These are phyloP conservation scores for Cairina moschata DNA, from an alignment of 2,113 vertebrate species.

Conservation along the genomic window DNA sequence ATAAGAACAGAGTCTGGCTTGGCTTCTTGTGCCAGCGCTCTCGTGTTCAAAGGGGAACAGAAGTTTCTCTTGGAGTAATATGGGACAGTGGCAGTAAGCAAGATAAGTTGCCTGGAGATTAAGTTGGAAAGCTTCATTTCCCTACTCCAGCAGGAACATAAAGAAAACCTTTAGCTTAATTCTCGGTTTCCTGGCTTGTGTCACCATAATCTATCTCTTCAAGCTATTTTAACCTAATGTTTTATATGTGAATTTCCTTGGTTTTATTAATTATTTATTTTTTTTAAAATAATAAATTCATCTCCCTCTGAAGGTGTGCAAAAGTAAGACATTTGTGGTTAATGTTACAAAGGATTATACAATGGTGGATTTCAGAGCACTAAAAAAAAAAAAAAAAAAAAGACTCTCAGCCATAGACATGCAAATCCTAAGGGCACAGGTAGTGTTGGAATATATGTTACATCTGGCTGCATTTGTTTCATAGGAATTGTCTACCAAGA, in stretches of 20 bases:
- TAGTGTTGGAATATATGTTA: neutral
- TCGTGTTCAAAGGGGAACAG: neutral
- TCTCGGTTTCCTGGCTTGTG: neutral
- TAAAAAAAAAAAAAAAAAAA: neutral
- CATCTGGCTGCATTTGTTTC: neutral
- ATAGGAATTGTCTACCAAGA: neutral
- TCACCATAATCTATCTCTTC: neutral
- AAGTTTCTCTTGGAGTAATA: neutral
- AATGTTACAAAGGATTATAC: neutral
- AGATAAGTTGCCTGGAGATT: neutral
- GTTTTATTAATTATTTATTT: neutral
- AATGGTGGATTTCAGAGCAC: neutral
- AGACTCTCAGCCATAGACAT: neutral
- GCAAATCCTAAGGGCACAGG: neutral
- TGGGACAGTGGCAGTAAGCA: neutral
- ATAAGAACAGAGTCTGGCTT: neutral
- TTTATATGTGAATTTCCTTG: neutral
- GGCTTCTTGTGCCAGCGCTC: neutral
- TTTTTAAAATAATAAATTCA: neutral
- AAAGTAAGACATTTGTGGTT: neutral
- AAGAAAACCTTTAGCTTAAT: neutral
- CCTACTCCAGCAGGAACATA: neutral
- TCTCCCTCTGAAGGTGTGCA: neutral
- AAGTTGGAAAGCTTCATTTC: neutral
- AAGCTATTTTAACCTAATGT: neutral